These are phyloP conservation scores for Gopherus flavomarginatus DNA, from an alignment of 2,113 vertebrate species.

Conservation along the genomic window DNA sequence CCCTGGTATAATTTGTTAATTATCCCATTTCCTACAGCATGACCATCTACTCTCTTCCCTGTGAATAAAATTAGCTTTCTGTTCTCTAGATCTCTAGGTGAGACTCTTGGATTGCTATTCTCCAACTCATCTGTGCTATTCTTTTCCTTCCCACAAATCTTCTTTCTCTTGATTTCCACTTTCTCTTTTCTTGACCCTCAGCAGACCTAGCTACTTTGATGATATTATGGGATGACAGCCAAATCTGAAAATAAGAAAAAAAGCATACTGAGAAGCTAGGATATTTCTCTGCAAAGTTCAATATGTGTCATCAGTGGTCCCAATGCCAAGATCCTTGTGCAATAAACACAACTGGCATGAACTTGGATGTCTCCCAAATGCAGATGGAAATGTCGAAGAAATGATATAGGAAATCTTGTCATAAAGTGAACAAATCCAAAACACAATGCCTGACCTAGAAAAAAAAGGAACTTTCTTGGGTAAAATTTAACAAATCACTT, in stretches of 20 bases:
- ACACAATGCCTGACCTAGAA: conserved; percentile 53
- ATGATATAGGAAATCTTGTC: conserved; percentile 74
- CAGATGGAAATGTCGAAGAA: conserved; percentile 76
- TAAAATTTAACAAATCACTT: conserved; percentile 46
- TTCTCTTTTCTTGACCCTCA: conserved; percentile 41
- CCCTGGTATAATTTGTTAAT: neutral
- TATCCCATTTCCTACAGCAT: neutral
- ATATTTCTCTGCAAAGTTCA: conserved; percentile 23
- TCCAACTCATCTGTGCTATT: neutral
- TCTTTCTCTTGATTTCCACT: conserved; percentile 33
- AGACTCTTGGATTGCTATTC: conserved; percentile 10
- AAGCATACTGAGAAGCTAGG: conserved; percentile 50
- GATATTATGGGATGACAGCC: conserved; percentile 63
- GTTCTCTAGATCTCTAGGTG: neutral
- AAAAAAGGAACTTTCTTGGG: neutral
- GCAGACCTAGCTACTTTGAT: conserved; percentile 65
- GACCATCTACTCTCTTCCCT: neutral
- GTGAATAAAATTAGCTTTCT: conserved; percentile 18
- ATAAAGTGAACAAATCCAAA: conserved; percentile 63
- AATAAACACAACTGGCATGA: conserved; percentile 74
- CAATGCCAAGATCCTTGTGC: conserved; percentile 71
- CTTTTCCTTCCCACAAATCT: conserved; percentile 40
- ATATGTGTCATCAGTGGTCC: conserved; percentile 64
- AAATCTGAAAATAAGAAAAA: conserved; percentile 61
- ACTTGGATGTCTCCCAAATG: conserved; percentile 69